A percentile compares a stretch with the other conserved stretches of the same genome.
These are phyloP conservation scores for Diabrotica virgifera DNA, from an alignment of 1,140 invertebrate genomes.

Conservation along the genomic window DNA sequence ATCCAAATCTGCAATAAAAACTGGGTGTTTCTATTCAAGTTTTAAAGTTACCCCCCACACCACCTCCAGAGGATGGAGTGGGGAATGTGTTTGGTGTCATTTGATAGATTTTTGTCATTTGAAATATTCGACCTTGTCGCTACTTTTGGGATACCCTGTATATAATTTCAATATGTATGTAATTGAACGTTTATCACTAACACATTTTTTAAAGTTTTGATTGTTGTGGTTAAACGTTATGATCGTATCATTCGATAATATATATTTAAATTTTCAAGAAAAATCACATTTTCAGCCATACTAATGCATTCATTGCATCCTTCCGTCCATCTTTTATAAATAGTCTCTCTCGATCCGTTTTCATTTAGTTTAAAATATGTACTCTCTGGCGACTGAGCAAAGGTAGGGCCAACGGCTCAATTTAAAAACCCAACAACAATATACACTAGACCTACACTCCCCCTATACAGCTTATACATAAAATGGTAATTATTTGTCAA, in stretches of 20 bases:
- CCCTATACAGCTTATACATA: slow-evolving; percentile 46
- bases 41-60: too few relatives aligned
- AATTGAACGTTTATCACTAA: neutral
- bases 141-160: too few relatives aligned
- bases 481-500: slow-evolving; percentile 48
- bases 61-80: too few relatives aligned
- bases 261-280: neutral
- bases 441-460: slow-evolving; percentile 46
- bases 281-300: neutral
- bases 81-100: too few relatives aligned
- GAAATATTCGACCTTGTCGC: too few relatives aligned
- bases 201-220: neutral
- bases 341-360: neutral
- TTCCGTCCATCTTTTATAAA: neutral
- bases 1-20: too few relatives aligned
- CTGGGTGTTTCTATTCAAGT: too few relatives aligned
- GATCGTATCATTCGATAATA: neutral
- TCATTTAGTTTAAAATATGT: slow-evolving; percentile 14
- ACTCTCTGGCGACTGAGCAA: slow-evolving; percentile 37
- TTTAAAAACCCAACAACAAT: slow-evolving; percentile 43
- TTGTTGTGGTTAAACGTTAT: neutral
- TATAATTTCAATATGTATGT: neutral
- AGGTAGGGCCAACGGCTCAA: slow-evolving; percentile 33
- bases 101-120: too few relatives aligned
- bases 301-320: neutral